phyloP scores from a whole-genome alignment of 2,797 vertebrate species.

The Gadopsis bispinosus region DNA sequence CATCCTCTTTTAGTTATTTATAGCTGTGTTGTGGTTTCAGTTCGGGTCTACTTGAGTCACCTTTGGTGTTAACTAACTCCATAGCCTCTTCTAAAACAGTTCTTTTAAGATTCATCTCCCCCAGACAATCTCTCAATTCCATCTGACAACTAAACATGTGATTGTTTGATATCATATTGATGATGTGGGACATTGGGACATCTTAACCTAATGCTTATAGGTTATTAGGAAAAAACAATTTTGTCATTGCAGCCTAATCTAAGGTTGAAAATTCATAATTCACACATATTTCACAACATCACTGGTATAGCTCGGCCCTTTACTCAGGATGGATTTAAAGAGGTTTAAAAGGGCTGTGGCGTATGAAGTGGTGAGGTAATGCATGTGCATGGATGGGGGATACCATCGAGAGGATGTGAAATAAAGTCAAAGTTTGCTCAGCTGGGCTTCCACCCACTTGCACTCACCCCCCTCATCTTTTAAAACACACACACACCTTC shows the following conservation, averaged over 20 bases:
- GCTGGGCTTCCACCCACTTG: constrained; percentile 71
- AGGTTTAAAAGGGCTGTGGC: constrained; percentile 43
- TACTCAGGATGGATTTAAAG: constrained; percentile 31
- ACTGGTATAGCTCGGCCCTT: constrained; percentile 4
- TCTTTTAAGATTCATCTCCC: not conserved
- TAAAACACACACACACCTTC: constrained; percentile 61
- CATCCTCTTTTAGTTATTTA: not conserved
- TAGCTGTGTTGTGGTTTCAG: not conserved
- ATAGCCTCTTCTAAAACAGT: not conserved
- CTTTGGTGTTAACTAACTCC: not conserved
- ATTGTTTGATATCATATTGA: not conserved
- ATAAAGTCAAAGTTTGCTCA: constrained; percentile 85
- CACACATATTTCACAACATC: constrained; percentile 5
- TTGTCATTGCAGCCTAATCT: not conserved
- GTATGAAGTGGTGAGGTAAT: constrained; percentile 49
- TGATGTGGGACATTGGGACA: not conserved
- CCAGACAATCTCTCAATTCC: not conserved
- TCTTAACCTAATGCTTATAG: not conserved
- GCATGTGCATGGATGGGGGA: constrained; percentile 28
- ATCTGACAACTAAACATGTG: not conserved
- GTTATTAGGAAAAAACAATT: not conserved
- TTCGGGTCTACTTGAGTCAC: not conserved
- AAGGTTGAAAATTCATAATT: constrained; percentile 6
- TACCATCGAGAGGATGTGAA: constrained; percentile 82
- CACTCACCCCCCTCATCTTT: constrained; percentile 38